Evolutionary conservation across 2,888 invertebrate species (phyloP), one percentile per base, ranked within the genome.

Genomic region (Chrysodeixis includens): DNA sequence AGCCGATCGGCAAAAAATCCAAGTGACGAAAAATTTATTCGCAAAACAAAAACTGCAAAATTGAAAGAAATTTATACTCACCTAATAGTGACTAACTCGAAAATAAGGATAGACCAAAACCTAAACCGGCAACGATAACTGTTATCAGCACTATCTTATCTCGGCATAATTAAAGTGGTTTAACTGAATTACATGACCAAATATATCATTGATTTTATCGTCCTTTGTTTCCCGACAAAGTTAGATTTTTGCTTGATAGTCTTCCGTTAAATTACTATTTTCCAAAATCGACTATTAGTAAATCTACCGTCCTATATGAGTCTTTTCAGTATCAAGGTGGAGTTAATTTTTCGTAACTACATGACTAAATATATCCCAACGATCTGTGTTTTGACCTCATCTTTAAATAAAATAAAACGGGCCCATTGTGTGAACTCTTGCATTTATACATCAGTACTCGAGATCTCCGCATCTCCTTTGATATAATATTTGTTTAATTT

Each of bases 71-170:
- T n/a, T 6, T 40, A 62, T 70, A 58, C 69, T 69, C 76, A 75
- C 74, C 78, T 77, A 78, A 76, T 52, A 63, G 70, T 74, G 66
- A 70, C 74, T 69, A 67, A 76, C 56, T 60, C 56, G 49, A 52
- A 56, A 59, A 71, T 52, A 67, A 56, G 71, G 73, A 76, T 80
- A 74, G 64, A 81, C 69, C 78, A 79, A 76, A 83, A 84, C 76
- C 79, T 73, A 78, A 82, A 84, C 82, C 77, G 78, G 76, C 78
- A 58, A 61, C 76, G 85, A 88, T 89, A 86, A 83, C 73, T 72
- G 79, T 84, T 90, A 92, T 91, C 88, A 72, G 79, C 78, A 82
- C 82, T 92, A 92, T 93, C 93, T 94, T 92, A 94, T 93, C 93
- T 86, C 69, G 77, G 83, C 86, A 83, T 87, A 91, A 91, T 91